Evolutionary conservation across 1,140 invertebrate species (phyloP).

Genomic region (Battus philenor): DNA sequence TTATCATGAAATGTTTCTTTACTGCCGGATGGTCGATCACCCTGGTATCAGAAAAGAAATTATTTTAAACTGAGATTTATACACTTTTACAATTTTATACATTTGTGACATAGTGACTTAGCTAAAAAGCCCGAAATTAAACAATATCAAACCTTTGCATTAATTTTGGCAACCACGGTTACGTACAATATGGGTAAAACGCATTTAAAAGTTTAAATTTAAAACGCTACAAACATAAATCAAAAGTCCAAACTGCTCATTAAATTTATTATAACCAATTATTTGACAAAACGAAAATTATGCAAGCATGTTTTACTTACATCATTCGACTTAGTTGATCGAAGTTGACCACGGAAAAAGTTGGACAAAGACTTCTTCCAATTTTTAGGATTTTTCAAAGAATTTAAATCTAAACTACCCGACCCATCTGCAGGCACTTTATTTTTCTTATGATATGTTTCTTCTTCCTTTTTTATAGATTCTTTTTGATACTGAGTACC

Average conservation of each 20-base stretch:
- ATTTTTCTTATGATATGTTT: conserved; percentile 34
- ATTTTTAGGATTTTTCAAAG: conserved; percentile 54
- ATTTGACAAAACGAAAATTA: too few relatives aligned
- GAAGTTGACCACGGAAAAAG: conserved; percentile 61
- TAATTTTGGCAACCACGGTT: too few relatives aligned
- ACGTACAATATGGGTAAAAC: too few relatives aligned
- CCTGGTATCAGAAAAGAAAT: conserved; percentile 35
- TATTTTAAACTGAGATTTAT: too few relatives aligned
- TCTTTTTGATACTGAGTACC: conserved; percentile 40
- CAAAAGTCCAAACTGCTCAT: too few relatives aligned
- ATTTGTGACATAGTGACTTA: too few relatives aligned
- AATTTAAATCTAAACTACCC: conserved; percentile 45
- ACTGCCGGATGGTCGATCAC: conserved; percentile 50
- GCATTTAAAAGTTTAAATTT: too few relatives aligned
- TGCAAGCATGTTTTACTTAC: conserved; percentile 45
- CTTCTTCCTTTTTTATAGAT: conserved; percentile 39
- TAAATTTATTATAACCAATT: too few relatives aligned
- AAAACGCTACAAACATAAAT: too few relatives aligned
- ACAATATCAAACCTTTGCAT: too few relatives aligned
- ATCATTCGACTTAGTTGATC: conserved; percentile 61
- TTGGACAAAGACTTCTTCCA: conserved; percentile 65
- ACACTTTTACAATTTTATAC: too few relatives aligned
- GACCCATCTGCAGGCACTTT: conserved; percentile 43
- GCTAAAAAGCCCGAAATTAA: too few relatives aligned
- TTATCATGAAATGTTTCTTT: conserved; percentile 53